Evolutionary conservation across 1,140 invertebrate species (phyloP), one percentile per base, ranked within the genome.

Genomic region (Oscheius sp.): DNA sequence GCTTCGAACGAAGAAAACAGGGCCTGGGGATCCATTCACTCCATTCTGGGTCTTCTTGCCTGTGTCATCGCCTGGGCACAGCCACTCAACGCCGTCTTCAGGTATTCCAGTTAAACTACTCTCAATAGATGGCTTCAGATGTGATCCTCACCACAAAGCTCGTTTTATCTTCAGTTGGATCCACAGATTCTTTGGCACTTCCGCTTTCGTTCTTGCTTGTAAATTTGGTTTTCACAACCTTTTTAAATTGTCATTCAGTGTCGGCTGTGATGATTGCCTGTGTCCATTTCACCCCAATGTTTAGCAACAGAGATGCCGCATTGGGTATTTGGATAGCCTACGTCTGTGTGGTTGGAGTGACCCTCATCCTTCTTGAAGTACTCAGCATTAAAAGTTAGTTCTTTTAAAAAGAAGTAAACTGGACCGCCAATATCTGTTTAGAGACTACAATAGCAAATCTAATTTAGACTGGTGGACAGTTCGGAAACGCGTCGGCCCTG

Each of bases 1-100:
- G 46, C 45, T 29, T 10, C 66, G 3, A 29, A 4, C 15, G 58
- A 67, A 18, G 20, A 58, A 70, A 75, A 75, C 35, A 64, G 58
- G 26, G 35, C 1, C 26, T 77, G 75, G 75, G 32, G 32, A n/a
- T 77, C 75, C 0, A 68, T 77, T 18, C 75, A 77, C 52, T 70
- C 75, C 13, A 77, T 77, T 42, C 61, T 72, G 20, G 75, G 75
- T 7, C 35, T 77, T 23, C 75, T 77, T n/a, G 75, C 75, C 10
- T 76, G 73, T 55, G 73, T 76, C 26, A 36, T 77, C 23, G 75
- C 75, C n/a, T 77, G 75, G 75, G 74, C 69, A n/a, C 75, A 77
- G 66, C 75, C 75, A 10, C 28, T 77, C 10, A 72, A 72, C 45
- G 75, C 75, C 31, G 68, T 77, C 23, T 70, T 77, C 58, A n/a